Conservation (phyloP, 2,113 vertebrate species). For the Eulemur macaco region DNA sequence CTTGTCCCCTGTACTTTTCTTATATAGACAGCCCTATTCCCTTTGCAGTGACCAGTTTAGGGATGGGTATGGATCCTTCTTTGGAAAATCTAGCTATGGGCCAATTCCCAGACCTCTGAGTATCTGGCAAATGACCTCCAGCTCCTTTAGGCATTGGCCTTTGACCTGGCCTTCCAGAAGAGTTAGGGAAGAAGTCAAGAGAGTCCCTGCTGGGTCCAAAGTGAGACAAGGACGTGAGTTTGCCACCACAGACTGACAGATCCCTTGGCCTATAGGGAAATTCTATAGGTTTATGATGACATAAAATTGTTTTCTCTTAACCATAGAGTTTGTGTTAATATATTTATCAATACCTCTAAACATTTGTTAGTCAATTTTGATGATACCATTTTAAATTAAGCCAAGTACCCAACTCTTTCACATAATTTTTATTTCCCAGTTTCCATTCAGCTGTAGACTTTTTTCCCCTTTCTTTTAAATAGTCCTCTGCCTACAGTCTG, state of each 20-base stretch:
- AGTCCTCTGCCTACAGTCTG: background rate
- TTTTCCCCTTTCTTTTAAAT: background rate
- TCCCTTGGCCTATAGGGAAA: background rate
- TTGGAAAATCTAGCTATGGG: background rate
- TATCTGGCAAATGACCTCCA: background rate
- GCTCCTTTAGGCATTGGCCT: background rate
- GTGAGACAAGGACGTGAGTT: background rate
- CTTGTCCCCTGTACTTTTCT: background rate
- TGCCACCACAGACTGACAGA: background rate
- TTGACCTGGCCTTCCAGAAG: background rate
- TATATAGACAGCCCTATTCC: background rate
- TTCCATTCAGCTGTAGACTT: background rate
- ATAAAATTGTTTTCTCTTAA: slow-evolving; percentile 3
- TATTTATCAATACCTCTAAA: background rate
- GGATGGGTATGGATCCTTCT: background rate
- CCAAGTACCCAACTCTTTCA: background rate
- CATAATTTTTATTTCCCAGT: background rate
- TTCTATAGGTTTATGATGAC: background rate
- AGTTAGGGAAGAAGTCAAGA: slow-evolving; percentile 21
- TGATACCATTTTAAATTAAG: background rate
- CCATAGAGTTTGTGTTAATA: background rate
- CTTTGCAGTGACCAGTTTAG: background rate
- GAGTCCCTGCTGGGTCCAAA: background rate
- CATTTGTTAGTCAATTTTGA: background rate
- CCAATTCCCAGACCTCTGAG: background rate